Conservation (phyloP, 2,113 vertebrate species). For the Pollimyrus isidori region DNA sequence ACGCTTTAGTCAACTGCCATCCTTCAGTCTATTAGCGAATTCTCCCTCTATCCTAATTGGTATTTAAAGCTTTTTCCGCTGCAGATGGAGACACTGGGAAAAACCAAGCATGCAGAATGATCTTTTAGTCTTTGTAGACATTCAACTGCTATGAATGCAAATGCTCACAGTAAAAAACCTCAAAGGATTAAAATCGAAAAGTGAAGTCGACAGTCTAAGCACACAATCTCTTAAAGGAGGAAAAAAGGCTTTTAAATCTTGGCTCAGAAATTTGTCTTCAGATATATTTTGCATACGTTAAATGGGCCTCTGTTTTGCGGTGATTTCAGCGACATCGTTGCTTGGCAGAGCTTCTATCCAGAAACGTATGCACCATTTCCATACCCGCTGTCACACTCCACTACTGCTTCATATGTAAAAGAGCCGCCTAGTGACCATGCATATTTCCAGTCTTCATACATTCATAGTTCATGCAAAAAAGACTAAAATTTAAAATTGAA, state of each 20-base stretch:
- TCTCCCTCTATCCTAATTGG: slow-evolving; percentile 15
- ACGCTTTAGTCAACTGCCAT: not conserved
- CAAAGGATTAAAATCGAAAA: slow-evolving; percentile 7
- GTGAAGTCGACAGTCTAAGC: not conserved
- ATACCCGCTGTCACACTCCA: not conserved
- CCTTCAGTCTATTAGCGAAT: not conserved
- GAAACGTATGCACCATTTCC: not conserved
- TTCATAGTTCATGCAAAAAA: slow-evolving; percentile 12
- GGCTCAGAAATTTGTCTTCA: not conserved
- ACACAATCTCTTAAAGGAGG: not conserved
- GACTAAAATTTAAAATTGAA: not conserved
- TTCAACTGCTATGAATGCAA: slow-evolving; percentile 24
- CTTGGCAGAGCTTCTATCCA: not conserved
- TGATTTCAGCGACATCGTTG: not conserved
- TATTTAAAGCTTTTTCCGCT: slow-evolving; percentile 31
- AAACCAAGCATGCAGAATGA: slow-evolving; percentile 16
- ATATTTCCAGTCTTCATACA: slow-evolving; percentile 27
- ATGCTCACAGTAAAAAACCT: not conserved
- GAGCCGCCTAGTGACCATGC: not conserved
- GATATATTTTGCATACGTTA: not conserved
- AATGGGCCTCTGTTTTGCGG: not conserved
- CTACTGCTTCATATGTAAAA: not conserved
- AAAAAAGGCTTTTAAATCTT: not conserved
- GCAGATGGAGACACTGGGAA: slow-evolving; percentile 30
- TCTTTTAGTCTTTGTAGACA: slow-evolving; percentile 31